Conservation (phyloP, 2,797 vertebrate genomes). For the Micrastur ruficollis region DNA sequence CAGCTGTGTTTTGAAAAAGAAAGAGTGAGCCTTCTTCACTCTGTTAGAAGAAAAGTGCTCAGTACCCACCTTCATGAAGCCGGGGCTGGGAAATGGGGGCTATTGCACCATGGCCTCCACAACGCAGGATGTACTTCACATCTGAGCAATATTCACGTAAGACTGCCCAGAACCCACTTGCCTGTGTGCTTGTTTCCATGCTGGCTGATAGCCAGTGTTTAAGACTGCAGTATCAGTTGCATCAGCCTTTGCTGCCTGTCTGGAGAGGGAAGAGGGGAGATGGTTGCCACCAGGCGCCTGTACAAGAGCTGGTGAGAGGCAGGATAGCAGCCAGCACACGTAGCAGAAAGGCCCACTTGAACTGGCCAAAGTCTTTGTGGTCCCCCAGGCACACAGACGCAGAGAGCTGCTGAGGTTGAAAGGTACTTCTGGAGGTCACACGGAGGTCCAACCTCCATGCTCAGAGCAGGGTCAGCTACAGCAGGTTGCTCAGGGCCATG, state of each 20-base stretch:
- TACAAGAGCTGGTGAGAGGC: not conserved
- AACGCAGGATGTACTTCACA: not conserved
- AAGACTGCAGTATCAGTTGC: not conserved
- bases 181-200: not conserved
- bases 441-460: too few species aligned
- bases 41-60: not conserved
- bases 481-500: not conserved
- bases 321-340: not conserved
- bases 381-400: not conserved
- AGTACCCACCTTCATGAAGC: not conserved
- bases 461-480: not conserved
- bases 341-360: not conserved
- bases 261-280: not conserved
- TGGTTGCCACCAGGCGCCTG: not conserved
- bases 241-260: not conserved
- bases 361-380: not conserved
- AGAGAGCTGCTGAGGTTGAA: not conserved
- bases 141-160: not conserved
- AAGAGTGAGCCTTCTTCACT: not conserved
- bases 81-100: not conserved
- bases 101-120: not conserved
- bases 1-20: not conserved
- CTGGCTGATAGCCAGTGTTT: not conserved
- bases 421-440: not conserved
- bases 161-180: not conserved